These are phyloP conservation scores for Macrostomum lignano DNA, from an alignment of 1,140 invertebrate genomes.

Conservation along the genomic window DNA sequence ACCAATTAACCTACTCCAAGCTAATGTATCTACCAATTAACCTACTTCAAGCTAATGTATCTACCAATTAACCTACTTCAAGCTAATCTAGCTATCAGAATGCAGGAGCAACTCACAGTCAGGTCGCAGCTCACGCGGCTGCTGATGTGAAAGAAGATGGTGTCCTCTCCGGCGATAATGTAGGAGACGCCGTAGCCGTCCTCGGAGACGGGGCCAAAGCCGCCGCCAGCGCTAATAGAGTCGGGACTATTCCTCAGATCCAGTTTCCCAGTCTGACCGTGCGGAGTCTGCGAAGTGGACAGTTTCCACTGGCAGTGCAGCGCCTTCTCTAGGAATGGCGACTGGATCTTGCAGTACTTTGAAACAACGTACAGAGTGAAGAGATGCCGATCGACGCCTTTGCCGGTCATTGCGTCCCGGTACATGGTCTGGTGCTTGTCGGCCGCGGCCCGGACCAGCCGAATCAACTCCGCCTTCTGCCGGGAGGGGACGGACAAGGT, in stretches of 20 bases:
- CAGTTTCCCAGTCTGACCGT: conserved; percentile 62
- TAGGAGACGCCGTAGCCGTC: conserved; percentile 32
- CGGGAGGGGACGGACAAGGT: too few relatives aligned
- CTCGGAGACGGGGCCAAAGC: conserved; percentile 32
- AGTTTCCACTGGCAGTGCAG: not conserved
- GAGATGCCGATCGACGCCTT: conserved; percentile 76
- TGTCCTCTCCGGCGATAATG: conserved; percentile 30
- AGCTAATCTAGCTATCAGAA: too few relatives aligned
- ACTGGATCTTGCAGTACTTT: conserved; percentile 81
- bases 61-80: too few relatives aligned
- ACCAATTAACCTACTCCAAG: too few relatives aligned
- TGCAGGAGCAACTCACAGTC: too few relatives aligned
- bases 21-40: too few relatives aligned
- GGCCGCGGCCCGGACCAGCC: conserved; percentile 43
- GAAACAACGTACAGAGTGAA: conserved; percentile 92
- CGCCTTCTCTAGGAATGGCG: conserved; percentile 49
- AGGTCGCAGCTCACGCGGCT: conserved; percentile 23
- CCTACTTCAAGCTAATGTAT: too few relatives aligned
- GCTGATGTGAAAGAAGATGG: conserved; percentile 31
- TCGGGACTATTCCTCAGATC: conserved; percentile 38
- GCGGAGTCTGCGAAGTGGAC: conserved; percentile 40
- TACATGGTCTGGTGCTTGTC: conserved; percentile 53
- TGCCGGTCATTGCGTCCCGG: conserved; percentile 78
- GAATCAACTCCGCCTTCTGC: conserved; percentile 39
- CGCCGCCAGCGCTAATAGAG: conserved; percentile 30